Base-by-base conservation (phyloP, 1,140 invertebrate genomes). In the Harpegnathos saltator region DNA sequence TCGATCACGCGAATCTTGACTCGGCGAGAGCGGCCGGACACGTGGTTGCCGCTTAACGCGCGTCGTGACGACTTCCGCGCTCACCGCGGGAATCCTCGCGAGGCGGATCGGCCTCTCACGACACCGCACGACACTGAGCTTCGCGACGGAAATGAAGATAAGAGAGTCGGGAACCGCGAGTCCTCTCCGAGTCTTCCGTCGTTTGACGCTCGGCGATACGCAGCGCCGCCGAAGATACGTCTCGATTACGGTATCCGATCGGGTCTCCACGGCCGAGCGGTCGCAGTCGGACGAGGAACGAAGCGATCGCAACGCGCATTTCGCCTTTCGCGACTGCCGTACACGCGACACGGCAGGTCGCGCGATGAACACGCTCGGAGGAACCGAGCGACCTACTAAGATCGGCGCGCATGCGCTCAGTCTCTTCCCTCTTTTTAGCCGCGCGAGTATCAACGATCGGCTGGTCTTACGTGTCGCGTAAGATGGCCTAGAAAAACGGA, bases 341-440 rank as follows among this genome's bases (percentile, higher is more conserved):
- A n/a, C 0, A 78, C 26, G 48, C 14, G 38, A 78, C 7, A n/a
- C 24, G 0, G 9, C 59, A 17, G 29, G 33, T 15, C 69, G 66
- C 68, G 54, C 14, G 61, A 73, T 65, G 33, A 80, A 69, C 59
- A 56, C 58, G 48, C 62, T 75, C 59, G 29, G 83, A 58, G 17
- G 81, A 71, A 54, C 63, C 58, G 29, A 81, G 74, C 90, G 92
- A 93, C 91, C 92, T 93, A 93, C 91, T 92, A 91, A 65, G 86
- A 89, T 58, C n/a, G 77, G 56, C 75, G 48, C 78, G 89, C 91
- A 88, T 91, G 90, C 90, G 90, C 90, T 90, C 86, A 65, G 29
- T 7, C 15, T 33, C 14, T 3, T 48, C 19, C 15, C 12, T 11
- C 58, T 83, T 86, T 87, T 86, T 83, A 77, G 17, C 26, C 26